Evolutionary conservation across 1,140 invertebrate genomes (phyloP).

Genomic region (Calliopsis andreniformis): DNA sequence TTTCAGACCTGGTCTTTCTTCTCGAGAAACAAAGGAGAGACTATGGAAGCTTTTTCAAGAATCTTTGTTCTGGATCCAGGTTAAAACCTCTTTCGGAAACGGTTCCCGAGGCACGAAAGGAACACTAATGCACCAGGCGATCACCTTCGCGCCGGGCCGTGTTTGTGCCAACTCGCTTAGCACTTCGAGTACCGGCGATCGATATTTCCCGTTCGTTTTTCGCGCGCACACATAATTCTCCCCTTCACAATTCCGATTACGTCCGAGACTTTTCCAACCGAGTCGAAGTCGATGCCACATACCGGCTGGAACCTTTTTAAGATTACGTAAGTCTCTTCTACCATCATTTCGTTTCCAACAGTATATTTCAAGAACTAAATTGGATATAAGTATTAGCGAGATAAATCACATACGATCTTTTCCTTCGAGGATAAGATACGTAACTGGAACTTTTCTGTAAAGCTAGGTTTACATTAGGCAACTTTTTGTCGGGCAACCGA

Average conservation of each 20-base stretch:
- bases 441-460: too few species aligned
- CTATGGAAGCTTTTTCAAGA: not conserved
- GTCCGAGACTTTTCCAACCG: conserved; percentile 13
- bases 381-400: not conserved
- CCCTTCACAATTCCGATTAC: conserved; percentile 35
- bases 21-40: not conserved
- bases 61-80: not conserved
- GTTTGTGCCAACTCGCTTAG: conserved; percentile 13
- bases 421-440: not conserved
- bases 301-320: not conserved
- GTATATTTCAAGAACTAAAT: too few species aligned
- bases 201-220: conserved; percentile 26
- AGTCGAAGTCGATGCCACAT: not conserved
- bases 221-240: conserved; percentile 6
- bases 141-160: not conserved
- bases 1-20: not conserved
- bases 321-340: conserved; percentile 13
- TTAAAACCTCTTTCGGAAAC: conserved; percentile 6
- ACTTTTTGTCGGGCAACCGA: too few species aligned
- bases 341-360: conserved; percentile 14
- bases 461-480: too few species aligned
- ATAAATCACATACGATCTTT: not conserved
- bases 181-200: not conserved
- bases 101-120: not conserved
- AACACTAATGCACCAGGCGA: not conserved